These are phyloP conservation scores for Hetaerina titia DNA, from an alignment of 2,888 invertebrate species.

Conservation along the genomic window DNA sequence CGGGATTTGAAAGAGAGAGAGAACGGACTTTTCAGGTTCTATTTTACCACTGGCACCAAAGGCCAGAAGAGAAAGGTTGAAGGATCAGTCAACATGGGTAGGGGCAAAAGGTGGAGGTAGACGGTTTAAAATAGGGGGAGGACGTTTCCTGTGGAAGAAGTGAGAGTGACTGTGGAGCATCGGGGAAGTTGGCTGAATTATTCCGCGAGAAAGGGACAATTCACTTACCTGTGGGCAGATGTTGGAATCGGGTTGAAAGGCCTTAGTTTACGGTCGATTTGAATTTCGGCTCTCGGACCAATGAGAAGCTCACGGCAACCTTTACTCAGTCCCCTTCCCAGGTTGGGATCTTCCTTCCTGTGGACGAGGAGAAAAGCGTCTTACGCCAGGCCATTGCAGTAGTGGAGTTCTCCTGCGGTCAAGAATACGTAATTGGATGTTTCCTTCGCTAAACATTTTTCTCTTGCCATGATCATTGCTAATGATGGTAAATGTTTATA, in stretches of 20 bases:
- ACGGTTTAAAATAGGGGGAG: not conserved
- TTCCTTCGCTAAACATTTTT: too few relatives aligned
- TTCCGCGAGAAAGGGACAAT: constrained; percentile 13
- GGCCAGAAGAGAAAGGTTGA: not conserved
- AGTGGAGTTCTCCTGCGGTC: not conserved
- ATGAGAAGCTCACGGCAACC: not conserved
- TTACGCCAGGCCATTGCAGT: not conserved
- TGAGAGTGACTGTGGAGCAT: not conserved
- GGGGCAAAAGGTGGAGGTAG: not conserved
- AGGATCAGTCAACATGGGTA: too few relatives aligned
- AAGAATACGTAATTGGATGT: too few relatives aligned
- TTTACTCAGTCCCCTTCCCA: not conserved
- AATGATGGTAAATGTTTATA: too few relatives aligned
- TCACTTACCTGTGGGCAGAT: constrained; percentile 35
- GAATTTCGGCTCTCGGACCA: not conserved
- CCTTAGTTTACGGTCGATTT: constrained; percentile 31
- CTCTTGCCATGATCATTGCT: too few relatives aligned
- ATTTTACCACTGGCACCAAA: not conserved
- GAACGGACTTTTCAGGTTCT: not conserved
- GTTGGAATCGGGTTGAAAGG: not conserved
- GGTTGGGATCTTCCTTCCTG: not conserved
- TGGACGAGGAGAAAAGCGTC: not conserved
- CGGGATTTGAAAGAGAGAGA: not conserved
- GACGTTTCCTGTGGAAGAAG: not conserved
- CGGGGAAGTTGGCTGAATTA: constrained; percentile 12